These are phyloP conservation scores for Diploptera punctata DNA, from an alignment of 2,888 invertebrate genomes.

Conservation along the genomic window DNA sequence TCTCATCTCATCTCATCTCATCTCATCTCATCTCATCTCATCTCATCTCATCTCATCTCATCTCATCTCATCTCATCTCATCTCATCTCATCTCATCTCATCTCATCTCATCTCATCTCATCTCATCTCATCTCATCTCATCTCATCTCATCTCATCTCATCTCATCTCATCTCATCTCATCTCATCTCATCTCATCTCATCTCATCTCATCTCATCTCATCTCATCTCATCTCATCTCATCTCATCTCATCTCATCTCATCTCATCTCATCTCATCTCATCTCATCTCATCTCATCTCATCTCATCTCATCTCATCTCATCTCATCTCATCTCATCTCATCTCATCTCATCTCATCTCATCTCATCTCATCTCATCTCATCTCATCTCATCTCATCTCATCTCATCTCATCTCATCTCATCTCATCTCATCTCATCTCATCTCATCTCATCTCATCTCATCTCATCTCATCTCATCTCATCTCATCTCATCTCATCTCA, in stretches of 20 bases:
- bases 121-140: neutral
- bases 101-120: neutral
- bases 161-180: neutral
- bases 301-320: neutral
- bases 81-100: neutral
- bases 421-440: neutral
- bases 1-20: neutral
- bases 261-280: neutral
- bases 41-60: neutral
- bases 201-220: neutral
- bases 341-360: neutral
- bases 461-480: constrained; percentile 14
- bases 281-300: neutral
- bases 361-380: neutral
- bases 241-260: neutral
- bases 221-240: neutral
- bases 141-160: neutral
- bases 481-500: constrained; percentile 11
- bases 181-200: neutral
- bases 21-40: neutral
- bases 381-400: too few relatives aligned
- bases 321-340: neutral
- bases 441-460: neutral
- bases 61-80: neutral
- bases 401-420: neutral